These are phyloP conservation scores for Sylvietta virens DNA, from an alignment of 2,113 vertebrate species.

Conservation along the genomic window DNA sequence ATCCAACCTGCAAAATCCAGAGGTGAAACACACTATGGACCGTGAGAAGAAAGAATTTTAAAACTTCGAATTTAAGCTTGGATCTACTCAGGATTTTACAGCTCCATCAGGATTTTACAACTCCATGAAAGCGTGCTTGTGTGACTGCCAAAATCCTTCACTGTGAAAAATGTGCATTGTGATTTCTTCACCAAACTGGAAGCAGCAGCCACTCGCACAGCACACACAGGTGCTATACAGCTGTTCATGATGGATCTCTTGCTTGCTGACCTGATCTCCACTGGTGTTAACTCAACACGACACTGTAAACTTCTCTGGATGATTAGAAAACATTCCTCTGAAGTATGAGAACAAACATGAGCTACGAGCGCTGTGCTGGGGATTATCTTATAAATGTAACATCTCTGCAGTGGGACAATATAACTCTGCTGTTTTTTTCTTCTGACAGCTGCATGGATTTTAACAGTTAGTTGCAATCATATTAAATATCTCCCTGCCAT, in stretches of 20 bases:
- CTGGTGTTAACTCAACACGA: neutral
- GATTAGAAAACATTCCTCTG: conserved; percentile 24
- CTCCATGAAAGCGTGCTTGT: neutral
- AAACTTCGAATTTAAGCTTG: conserved; percentile 13
- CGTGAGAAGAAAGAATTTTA: neutral
- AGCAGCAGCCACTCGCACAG: neutral
- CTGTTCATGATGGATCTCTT: neutral
- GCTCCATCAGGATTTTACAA: conserved; percentile 24
- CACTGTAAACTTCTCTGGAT: neutral
- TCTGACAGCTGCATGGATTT: neutral
- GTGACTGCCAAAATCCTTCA: neutral
- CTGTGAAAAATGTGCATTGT: neutral
- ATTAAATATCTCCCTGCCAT: neutral
- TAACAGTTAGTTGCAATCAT: neutral
- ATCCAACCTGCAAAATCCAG: neutral
- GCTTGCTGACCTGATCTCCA: conserved; percentile 1
- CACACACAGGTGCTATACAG: neutral
- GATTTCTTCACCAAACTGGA: neutral
- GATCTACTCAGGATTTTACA: conserved; percentile 20
- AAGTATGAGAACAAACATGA: neutral
- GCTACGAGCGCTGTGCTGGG: neutral
- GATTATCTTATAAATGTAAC: neutral
- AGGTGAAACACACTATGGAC: neutral
- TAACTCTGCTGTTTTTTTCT: neutral
- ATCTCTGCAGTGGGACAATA: neutral